These are phyloP conservation scores for Tetraneura akinire DNA, from an alignment of 1,140 invertebrate species.

Conservation along the genomic window DNA sequence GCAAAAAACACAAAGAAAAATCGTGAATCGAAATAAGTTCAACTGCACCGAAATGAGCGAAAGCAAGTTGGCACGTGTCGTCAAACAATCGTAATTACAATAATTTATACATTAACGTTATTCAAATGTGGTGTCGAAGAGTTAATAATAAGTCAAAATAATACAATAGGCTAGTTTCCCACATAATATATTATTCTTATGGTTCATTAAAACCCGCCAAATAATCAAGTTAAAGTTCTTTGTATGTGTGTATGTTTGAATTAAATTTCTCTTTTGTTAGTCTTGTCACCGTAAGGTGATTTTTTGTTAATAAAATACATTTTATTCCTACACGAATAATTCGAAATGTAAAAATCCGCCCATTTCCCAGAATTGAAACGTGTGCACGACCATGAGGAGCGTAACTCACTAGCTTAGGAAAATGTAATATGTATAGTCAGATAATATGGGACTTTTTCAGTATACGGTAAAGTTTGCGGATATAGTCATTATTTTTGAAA, in stretches of 20 bases:
- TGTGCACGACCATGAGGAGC: no score
- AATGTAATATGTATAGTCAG: no score
- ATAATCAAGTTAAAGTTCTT: background rate
- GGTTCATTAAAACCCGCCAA: conserved; percentile 6
- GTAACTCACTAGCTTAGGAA: no score
- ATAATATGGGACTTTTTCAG: no score
- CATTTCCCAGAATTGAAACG: no score
- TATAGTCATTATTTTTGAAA: no score
- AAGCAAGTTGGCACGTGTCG: conserved; percentile 23
- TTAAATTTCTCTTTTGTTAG: background rate
- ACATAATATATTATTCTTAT: background rate
- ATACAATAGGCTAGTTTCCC: conserved; percentile 18
- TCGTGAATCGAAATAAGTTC: background rate
- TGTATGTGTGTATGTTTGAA: background rate
- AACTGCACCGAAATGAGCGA: background rate
- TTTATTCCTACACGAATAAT: no score
- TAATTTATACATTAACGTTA: conserved; percentile 5
- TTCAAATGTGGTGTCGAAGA: background rate
- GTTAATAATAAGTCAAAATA: conserved; percentile 15
- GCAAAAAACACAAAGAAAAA: background rate
- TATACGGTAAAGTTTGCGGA: no score
- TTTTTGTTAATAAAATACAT: no score
- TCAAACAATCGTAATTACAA: background rate
- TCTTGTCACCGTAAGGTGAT: no score
- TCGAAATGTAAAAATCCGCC: no score